A percentile compares a stretch with the other conserved stretches of the same genome.
phyloP scores from a whole-genome alignment of 2,888 invertebrate species.

The Sesamia inferens region DNA sequence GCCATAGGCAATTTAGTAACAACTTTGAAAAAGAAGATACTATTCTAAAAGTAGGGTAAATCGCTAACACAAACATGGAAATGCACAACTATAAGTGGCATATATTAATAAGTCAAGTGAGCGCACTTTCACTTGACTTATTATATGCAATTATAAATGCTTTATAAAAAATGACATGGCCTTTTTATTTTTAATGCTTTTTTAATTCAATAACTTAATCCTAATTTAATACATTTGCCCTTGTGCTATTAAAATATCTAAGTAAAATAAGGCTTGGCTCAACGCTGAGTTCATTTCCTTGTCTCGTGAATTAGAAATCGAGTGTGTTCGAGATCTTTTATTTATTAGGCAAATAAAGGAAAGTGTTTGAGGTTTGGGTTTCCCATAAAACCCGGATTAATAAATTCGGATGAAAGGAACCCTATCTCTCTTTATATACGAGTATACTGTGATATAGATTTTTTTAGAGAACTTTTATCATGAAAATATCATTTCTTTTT shows the following conservation, averaged over 20 bases:
- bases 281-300: constrained; percentile 48
- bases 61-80: no score
- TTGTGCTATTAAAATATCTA: constrained; percentile 19
- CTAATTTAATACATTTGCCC: constrained; percentile 32
- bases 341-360: constrained; percentile 43
- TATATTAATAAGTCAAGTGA: no score
- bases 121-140: no score
- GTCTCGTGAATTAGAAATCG: constrained; percentile 57
- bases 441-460: not conserved
- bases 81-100: no score
- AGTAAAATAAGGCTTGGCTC: constrained; percentile 24
- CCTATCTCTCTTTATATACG: not conserved
- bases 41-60: no score
- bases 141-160: no score
- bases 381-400: constrained; percentile 2
- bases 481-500: no score
- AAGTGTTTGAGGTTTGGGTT: constrained; percentile 23
- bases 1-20: no score
- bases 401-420: constrained; percentile 10
- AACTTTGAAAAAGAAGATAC: no score
- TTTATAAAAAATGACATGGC: no score
- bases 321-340: constrained; percentile 43
- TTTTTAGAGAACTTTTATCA: not conserved
- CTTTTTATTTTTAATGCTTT: no score
- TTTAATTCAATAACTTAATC: constrained; percentile 12